Percentiles rank a stretch among this genome's conserved stretches.
These are phyloP conservation scores for Panagrolaimus sp. DNA, from an alignment of 1,140 invertebrate genomes.

Conservation along the genomic window DNA sequence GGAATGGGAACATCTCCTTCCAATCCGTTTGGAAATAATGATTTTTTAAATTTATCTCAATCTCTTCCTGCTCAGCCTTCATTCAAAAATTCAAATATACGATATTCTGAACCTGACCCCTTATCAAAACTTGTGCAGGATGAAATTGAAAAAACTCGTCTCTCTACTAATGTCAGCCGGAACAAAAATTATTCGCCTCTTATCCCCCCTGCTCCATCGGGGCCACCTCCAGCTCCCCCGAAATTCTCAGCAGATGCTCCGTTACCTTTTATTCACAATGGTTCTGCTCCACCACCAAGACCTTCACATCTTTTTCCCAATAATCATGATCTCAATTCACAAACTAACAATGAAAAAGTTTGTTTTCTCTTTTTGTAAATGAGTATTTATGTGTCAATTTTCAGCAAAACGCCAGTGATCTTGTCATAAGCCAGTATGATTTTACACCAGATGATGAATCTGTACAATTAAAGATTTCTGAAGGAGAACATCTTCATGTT, in stretches of 20 bases:
- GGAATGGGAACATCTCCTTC: background rate
- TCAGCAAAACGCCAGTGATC: background rate
- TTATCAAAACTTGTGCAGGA: background rate
- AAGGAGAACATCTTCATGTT: background rate
- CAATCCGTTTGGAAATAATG: too few species aligned
- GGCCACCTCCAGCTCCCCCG: background rate
- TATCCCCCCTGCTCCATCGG: background rate
- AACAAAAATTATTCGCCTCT: background rate
- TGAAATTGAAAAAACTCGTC: conserved; percentile 4
- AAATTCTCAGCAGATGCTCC: too few species aligned
- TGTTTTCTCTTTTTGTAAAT: background rate
- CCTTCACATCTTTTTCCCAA: background rate
- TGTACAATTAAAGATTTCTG: background rate
- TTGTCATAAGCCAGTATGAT: background rate
- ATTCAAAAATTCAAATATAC: background rate
- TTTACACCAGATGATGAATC: conserved; percentile 4
- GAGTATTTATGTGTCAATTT: background rate
- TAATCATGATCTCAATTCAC: background rate
- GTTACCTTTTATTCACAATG: background rate
- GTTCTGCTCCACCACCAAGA: background rate
- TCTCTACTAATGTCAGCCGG: background rate
- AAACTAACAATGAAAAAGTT: background rate
- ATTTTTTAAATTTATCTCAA: background rate
- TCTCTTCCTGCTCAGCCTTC: background rate
- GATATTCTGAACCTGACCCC: background rate